Evolutionary conservation across 2,113 vertebrate species (phyloP).

Genomic region (Gallinago paraguaiae): DNA sequence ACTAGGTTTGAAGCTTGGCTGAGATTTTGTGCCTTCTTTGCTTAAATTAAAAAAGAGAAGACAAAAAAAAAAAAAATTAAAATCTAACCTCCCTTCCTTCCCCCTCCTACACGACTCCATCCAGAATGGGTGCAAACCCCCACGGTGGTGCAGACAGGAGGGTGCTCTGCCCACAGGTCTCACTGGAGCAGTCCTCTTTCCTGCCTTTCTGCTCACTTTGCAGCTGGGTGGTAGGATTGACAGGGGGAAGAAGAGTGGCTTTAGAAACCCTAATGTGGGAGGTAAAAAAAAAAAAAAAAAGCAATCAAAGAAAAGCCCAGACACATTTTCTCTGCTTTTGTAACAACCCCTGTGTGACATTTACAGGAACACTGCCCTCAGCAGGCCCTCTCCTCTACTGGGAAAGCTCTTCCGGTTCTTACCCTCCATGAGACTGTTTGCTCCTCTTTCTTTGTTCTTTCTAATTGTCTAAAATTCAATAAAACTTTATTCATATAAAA

Average conservation of each 20-base stretch:
- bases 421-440: slow-evolving; percentile 63
- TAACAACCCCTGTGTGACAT: slow-evolving; percentile 58
- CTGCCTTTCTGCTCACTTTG: not conserved
- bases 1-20: slow-evolving; percentile 53
- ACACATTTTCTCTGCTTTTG: slow-evolving; percentile 65
- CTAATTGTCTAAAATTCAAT: slow-evolving; percentile 82
- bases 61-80: not conserved
- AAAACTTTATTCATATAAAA: slow-evolving; percentile 83
- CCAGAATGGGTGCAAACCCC: not conserved
- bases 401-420: slow-evolving; percentile 56
- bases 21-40: slow-evolving; percentile 71
- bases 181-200: not conserved
- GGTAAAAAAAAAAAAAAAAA: not conserved
- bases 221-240: not conserved
- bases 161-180: not conserved
- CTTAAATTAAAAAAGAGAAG: not conserved
- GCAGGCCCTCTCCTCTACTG: slow-evolving; percentile 19
- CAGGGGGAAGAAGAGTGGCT: not conserved
- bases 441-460: slow-evolving; percentile 81
- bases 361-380: slow-evolving; percentile 58
- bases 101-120: not conserved
- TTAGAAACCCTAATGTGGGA: not conserved
- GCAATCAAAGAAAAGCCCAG: not conserved
- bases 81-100: not conserved
- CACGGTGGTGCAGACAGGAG: not conserved